Conservation (phyloP, 1,140 invertebrate genomes). For the Rhagoletis zephyria region DNA sequence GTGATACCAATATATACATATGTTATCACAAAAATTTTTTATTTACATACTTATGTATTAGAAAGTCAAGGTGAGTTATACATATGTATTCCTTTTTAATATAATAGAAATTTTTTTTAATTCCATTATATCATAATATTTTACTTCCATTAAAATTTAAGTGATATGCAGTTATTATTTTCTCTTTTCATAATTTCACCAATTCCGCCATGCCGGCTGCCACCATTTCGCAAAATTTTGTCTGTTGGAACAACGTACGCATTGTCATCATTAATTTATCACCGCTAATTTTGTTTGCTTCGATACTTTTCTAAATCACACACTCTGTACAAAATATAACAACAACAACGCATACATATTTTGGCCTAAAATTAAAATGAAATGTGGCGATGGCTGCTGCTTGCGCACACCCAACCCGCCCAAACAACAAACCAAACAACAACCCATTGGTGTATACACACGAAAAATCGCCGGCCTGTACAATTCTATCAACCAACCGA, state of each 20-base stretch:
- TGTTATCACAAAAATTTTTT: too few relatives aligned
- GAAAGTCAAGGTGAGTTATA: too few relatives aligned
- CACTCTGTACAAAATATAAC: background rate
- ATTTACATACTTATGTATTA: too few relatives aligned
- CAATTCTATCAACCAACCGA: slow-evolving; percentile 42
- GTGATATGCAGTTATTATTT: background rate
- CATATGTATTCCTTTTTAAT: too few relatives aligned
- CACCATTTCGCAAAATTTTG: background rate
- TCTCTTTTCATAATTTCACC: slow-evolving; percentile 21
- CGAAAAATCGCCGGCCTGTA: slow-evolving; percentile 19
- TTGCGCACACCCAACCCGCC: background rate
- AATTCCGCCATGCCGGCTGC: background rate
- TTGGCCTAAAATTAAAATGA: slow-evolving; percentile 51
- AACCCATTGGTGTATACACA: background rate
- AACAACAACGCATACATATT: slow-evolving; percentile 24
- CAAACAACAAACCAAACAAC: background rate
- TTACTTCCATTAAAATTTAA: background rate
- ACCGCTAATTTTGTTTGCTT: slow-evolving; percentile 26
- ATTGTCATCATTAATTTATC: slow-evolving; percentile 17
- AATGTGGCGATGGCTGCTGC: background rate
- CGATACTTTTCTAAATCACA: background rate
- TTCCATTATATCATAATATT: too few relatives aligned
- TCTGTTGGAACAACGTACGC: background rate
- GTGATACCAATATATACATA: too few relatives aligned
- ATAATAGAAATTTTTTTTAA: too few relatives aligned